phyloP scores from a whole-genome alignment of 1,140 invertebrate species.

The Halyomorpha halys region DNA sequence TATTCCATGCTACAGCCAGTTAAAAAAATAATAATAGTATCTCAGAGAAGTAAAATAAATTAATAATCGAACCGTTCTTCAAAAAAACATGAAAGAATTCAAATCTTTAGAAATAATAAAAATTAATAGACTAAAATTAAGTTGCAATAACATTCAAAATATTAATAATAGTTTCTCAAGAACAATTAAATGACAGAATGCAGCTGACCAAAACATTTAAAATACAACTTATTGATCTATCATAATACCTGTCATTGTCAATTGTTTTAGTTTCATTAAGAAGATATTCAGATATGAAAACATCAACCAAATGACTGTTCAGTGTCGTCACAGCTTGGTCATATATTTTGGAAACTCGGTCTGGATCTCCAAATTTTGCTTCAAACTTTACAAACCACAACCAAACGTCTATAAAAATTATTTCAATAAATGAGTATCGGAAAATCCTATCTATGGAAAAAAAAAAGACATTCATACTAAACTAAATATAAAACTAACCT shows the following conservation, averaged over 20 bases:
- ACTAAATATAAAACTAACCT: slow-evolving; percentile 26
- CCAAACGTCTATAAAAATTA: slow-evolving; percentile 41
- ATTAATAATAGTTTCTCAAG: too few relatives aligned
- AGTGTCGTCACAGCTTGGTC: slow-evolving; percentile 42
- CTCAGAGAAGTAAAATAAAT: too few relatives aligned
- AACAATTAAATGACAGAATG: too few relatives aligned
- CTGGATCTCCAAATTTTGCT: slow-evolving; percentile 39
- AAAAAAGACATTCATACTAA: not conserved
- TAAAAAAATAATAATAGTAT: too few relatives aligned
- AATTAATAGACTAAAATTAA: too few relatives aligned
- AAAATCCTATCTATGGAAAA: not conserved
- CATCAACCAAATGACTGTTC: slow-evolving; percentile 33
- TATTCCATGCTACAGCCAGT: too few relatives aligned
- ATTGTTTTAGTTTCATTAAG: slow-evolving; percentile 17
- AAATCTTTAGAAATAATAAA: too few relatives aligned
- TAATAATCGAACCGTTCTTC: too few relatives aligned
- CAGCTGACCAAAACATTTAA: too few relatives aligned
- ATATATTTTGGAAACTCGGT: slow-evolving; percentile 38
- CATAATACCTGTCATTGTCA: not conserved
- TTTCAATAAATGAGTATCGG: slow-evolving; percentile 18
- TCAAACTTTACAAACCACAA: slow-evolving; percentile 47
- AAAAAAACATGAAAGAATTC: too few relatives aligned
- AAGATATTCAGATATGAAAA: slow-evolving; percentile 18
- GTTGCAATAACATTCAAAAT: too few relatives aligned
- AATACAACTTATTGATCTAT: too few relatives aligned